Percentiles rank a stretch among this genome's conserved stretches.
Conservation (phyloP, 64 coral and sea anemone genomes). For the Orbicella faveolata region DNA sequence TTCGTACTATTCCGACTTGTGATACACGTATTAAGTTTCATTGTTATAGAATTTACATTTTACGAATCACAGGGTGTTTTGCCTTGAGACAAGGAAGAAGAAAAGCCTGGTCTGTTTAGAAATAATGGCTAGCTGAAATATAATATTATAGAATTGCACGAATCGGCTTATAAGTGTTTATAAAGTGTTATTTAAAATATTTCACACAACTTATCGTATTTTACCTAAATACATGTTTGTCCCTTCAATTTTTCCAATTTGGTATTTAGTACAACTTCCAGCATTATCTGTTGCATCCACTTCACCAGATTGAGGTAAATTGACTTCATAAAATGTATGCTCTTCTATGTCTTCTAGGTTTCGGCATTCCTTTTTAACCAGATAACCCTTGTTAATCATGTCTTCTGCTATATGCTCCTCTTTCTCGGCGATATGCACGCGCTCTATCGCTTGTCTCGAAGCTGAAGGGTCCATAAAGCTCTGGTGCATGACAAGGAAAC, state of each 20-base stretch:
- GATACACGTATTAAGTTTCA: too few species aligned
- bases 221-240: conserved; percentile 52
- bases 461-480: conserved; percentile 24
- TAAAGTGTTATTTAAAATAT: too few species aligned
- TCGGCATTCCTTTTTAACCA: conserved; percentile 26
- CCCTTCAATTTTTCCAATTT: neutral
- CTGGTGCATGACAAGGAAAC: conserved; percentile 37
- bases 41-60: too few species aligned
- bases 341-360: neutral
- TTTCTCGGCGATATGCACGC: conserved; percentile 42
- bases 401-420: conserved; percentile 27
- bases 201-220: neutral
- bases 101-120: too few species aligned
- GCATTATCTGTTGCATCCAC: neutral
- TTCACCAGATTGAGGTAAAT: neutral
- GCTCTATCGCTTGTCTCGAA: neutral
- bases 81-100: too few species aligned
- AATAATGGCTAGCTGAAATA: too few species aligned
- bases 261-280: neutral
- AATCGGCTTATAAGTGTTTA: too few species aligned
- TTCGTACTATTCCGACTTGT: too few species aligned
- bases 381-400: conserved; percentile 9
- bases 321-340: conserved; percentile 51
- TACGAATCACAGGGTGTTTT: too few species aligned
- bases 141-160: too few species aligned